Evolutionary conservation across 2,113 vertebrate species (phyloP).

Genomic region (Lampris incognitus): DNA sequence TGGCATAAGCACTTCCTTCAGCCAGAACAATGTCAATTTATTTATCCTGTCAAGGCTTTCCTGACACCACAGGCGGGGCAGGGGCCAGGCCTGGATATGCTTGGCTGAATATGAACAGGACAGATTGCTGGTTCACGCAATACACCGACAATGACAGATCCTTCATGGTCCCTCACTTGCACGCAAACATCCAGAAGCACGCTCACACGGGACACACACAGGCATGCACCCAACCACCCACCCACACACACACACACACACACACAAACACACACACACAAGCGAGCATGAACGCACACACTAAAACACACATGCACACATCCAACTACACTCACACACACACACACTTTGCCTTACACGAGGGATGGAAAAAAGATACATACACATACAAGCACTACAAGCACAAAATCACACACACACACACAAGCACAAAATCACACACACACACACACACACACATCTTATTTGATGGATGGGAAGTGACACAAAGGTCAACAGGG

Average conservation of each 20-base stretch:
- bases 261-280: constrained; percentile 50
- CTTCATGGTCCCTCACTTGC: constrained; percentile 59
- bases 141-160: constrained; percentile 66
- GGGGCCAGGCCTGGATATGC: constrained; percentile 59
- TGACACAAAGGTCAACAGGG: constrained; percentile 78
- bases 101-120: constrained; percentile 72
- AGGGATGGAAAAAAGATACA: constrained; percentile 63
- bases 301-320: constrained; percentile 30
- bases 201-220: not conserved
- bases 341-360: constrained; percentile 42
- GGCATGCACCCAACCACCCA: not conserved
- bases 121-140: constrained; percentile 74
- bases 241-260: not conserved
- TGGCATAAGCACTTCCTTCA: constrained; percentile 50
- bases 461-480: constrained; percentile 70
- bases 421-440: constrained; percentile 9
- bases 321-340: constrained; percentile 31
- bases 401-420: not conserved
- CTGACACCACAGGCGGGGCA: constrained; percentile 66
- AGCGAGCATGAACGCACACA: constrained; percentile 28
- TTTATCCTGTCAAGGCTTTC: constrained; percentile 62
- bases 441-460: not conserved
- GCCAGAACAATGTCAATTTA: constrained; percentile 68
- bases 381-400: not conserved
- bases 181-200: constrained; percentile 48